Evolutionary conservation across 2,797 vertebrate species (phyloP), one percentile per base, ranked within the genome.

Genomic region (Pseudotriccus pelzelni): DNA sequence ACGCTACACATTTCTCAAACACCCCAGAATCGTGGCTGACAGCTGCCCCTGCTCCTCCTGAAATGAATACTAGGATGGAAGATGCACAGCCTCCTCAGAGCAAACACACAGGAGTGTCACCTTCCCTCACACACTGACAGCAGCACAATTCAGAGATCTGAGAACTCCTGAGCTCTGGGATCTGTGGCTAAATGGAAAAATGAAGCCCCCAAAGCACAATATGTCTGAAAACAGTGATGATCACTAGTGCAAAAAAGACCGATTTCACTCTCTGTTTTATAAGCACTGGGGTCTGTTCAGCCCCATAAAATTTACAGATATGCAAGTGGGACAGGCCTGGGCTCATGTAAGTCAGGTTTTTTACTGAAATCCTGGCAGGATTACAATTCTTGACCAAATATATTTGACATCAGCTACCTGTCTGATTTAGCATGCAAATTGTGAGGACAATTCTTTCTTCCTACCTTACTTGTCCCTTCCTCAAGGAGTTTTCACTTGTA

Each of bases 11-110:
- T 72, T 90, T 70, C 64, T 94, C 46, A 69, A 89, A 58, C 81
- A 84, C 37, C 64, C 84, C 84, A 80, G 46, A 95, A 89, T 24
- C 80, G 75, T 58, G 72, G 81, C 80, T 87, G 93, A 74, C 78
- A 87, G 90, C 90, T 90, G 86, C 60, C 82, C 70, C 87, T 47
- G 52, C 2, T 90, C 72, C 78, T 90, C 68, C 92, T 53, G 69
- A 82, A 91, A 73, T 18, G 9, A 67, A 56, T 69, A 36, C 20
- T 79, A 47, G 67, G 27, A 14, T 7, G 72, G 93, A 62, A 84
- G 66, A 74, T 2, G 1, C 13, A 25, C 7, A 59, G 60, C 84
- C 58, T 49, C 37, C 28, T 6, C 24, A 63, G 37, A 79, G 78
- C 59, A 69, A 53, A 47, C 53, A 50, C 39, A 28, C 19, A 12